These are phyloP conservation scores for Hycleus cichorii DNA, from an alignment of 1,140 invertebrate species.

Conservation along the genomic window DNA sequence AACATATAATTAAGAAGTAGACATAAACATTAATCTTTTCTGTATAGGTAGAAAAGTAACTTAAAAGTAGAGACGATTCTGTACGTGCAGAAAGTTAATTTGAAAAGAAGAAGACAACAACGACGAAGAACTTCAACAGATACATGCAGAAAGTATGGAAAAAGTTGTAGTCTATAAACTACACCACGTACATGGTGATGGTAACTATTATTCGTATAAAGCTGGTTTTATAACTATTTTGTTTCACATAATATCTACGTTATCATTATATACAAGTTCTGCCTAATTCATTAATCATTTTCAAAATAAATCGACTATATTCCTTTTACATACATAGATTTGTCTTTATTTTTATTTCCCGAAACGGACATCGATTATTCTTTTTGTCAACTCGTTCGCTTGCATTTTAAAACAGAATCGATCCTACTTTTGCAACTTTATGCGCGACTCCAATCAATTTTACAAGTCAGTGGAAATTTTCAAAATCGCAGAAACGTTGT, in stretches of 20 bases:
- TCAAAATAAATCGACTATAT: too few species aligned
- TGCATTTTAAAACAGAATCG: too few species aligned
- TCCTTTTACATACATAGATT: too few species aligned
- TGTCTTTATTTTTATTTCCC: too few species aligned
- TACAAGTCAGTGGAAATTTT: too few species aligned
- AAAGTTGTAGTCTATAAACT: constrained; percentile 12
- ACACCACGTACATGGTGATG: constrained; percentile 12
- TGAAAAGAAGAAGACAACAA: constrained; percentile 6
- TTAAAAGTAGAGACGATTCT: constrained; percentile 5
- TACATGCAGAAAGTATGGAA: neutral
- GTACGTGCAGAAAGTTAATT: constrained; percentile 18
- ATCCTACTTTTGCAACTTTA: too few species aligned
- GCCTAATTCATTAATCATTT: constrained; percentile 15
- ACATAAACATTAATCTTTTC: constrained; percentile 12
- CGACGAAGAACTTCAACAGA: too few species aligned
- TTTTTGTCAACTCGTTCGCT: too few species aligned
- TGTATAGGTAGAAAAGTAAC: neutral
- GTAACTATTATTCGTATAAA: constrained; percentile 2
- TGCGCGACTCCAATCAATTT: too few species aligned
- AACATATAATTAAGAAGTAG: constrained; percentile 14
- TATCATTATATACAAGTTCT: neutral
- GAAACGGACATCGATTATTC: too few species aligned
- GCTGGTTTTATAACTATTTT: neutral
- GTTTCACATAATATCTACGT: constrained; percentile 2
- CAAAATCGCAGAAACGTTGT: too few species aligned